Evolutionary conservation across 2,888 invertebrate genomes (phyloP).

Genomic region (Parnassius apollo): DNA sequence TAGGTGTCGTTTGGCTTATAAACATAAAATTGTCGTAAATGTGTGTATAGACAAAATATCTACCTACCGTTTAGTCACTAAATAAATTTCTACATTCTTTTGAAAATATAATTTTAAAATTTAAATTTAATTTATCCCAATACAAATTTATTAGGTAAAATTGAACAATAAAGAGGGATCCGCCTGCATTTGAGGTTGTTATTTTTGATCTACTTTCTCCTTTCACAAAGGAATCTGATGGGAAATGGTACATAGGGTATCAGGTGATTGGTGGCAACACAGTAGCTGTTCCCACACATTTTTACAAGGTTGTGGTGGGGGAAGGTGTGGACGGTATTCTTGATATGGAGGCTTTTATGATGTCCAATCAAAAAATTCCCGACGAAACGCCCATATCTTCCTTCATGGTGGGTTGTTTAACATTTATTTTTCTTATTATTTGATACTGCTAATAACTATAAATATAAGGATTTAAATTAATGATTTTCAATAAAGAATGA

Average conservation of each 20-base stretch:
- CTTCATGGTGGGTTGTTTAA: conserved; percentile 83
- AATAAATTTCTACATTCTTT: not conserved
- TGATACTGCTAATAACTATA: too few relatives aligned
- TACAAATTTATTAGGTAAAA: too few relatives aligned
- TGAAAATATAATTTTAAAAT: too few relatives aligned
- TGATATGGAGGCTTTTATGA: conserved; percentile 95
- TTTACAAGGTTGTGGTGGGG: conserved; percentile 95
- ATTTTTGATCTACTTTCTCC: not conserved
- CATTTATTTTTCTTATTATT: too few relatives aligned
- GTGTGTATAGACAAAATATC: not conserved
- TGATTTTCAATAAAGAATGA: too few relatives aligned
- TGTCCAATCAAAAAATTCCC: conserved; percentile 94
- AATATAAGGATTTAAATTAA: too few relatives aligned
- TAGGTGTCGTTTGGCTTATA: conserved; percentile 3
- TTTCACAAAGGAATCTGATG: conserved; percentile 88
- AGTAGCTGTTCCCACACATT: conserved; percentile 99
- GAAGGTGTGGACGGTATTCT: conserved; percentile 86
- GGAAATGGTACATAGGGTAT: conserved; percentile 94
- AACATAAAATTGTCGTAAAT: conserved; percentile 7
- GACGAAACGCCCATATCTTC: conserved; percentile 88
- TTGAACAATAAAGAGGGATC: not conserved
- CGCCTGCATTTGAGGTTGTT: conserved; percentile 32
- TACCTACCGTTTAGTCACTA: conserved; percentile 1
- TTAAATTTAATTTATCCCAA: too few relatives aligned
- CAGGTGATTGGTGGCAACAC: conserved; percentile 96